Base-by-base conservation (phyloP, 2,797 vertebrate genomes). In the Phaenicophaeus curvirostris region DNA sequence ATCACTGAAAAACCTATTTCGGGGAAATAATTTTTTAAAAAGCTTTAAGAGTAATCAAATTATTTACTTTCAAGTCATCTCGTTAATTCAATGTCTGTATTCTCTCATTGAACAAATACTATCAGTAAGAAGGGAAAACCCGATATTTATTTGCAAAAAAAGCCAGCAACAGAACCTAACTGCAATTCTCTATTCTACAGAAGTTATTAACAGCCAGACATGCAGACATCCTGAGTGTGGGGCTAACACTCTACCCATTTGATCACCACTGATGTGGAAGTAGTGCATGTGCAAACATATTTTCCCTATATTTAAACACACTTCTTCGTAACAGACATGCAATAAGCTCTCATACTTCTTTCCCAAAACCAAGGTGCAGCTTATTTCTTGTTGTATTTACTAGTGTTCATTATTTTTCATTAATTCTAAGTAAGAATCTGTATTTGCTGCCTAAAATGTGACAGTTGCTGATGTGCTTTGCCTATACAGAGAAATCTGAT, bases 171-270 rank as follows among this genome's bases (percentile, higher is more conserved):
- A 30, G 15, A 10, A 46, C 33, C 76, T 42, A 24, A 58, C 8
- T 62, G 41, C 23, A 30, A 51, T 57, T 37, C 28, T 50, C 19
- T 71, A 12, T 13, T 12, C 18, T 72, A 48, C 9, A 23, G n/a
- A 57, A 53, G 30, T 31, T 24, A 15, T 50, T 58, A 42, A 48
- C 23, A 58, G 17, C 8, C 11, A 33, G 48, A 33, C 23, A 48
- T 2, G 8, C 7, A 68, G 31, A 39, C 8, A 11, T 27, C 8
- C 15, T 4, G 5, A 53, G 10, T 4, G 25, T 3, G 2, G 28
- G 37, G 18, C 41, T 76, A 19, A 19, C 35, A 31, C 31, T 50
- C 31, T 41, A 15, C 20, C 5, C 14, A 71, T 5, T 28, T 30
- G 8, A 53, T 11, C 4, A 3, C 25, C 33, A 80, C 4, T 2